phyloP scores from a whole-genome alignment of 1,140 invertebrate genomes.

The Anoplolepis gracilipes region DNA sequence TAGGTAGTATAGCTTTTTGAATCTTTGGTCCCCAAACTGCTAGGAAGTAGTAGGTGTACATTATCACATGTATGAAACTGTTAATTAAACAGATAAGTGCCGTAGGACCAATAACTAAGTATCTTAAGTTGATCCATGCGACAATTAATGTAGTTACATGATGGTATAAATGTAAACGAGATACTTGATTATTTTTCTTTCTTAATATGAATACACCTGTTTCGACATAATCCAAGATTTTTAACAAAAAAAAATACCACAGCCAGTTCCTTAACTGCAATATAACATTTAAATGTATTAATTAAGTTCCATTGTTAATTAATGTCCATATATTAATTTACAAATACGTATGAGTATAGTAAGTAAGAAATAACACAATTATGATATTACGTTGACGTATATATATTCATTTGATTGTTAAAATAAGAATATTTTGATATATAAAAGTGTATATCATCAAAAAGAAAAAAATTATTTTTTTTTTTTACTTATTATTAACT shows the following conservation, averaged over 20 bases:
- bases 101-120: conserved; percentile 32
- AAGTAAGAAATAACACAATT: not conserved
- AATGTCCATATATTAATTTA: too few relatives aligned
- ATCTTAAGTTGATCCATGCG: conserved; percentile 68
- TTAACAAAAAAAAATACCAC: conserved; percentile 82
- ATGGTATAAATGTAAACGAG: conserved; percentile 90
- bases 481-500: not conserved
- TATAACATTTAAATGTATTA: not conserved
- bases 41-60: conserved; percentile 82
- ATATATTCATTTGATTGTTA: not conserved
- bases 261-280: conserved; percentile 74
- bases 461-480: not conserved
- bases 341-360: not conserved
- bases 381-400: not conserved
- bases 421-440: not conserved
- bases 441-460: not conserved
- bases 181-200: conserved; percentile 90
- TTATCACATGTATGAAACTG: conserved; percentile 77
- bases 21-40: conserved; percentile 73
- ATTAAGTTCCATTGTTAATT: not conserved
- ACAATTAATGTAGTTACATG: conserved; percentile 88
- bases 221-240: conserved; percentile 80
- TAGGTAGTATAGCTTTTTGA: conserved; percentile 65
- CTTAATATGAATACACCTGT: conserved; percentile 88
- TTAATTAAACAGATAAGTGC: conserved; percentile 64